Evolutionary conservation across 2,888 invertebrate genomes (phyloP), one percentile per base, ranked within the genome.

Genomic region (Diogma glabrata): DNA sequence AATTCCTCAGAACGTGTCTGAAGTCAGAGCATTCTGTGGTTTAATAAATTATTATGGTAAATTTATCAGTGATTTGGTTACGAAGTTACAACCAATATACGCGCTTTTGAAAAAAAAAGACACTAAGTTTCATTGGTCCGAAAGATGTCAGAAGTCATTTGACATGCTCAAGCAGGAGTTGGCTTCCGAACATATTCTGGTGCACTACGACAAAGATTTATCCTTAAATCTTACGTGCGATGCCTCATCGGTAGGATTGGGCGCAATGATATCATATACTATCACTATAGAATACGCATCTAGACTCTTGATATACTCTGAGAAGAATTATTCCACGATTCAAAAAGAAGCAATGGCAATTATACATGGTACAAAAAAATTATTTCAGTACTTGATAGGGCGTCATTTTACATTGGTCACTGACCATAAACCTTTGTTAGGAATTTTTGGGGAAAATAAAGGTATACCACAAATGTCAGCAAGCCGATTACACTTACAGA

Each of bases 321-420:
- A 56, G 20, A 47, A 40, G 17, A 57, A 55, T 49, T 56, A 57
- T 51, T 54, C 57, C 1, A 55, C 56, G 53, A 58, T 56, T 20
- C 55, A 59, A 22, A 57, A 59, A 24, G 55, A 56, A 36, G 26
- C 57, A 7, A 51, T 56, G 33, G 53, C 57, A 7, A 56, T 58
- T 38, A 23, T 57, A 1, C 56, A 54, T 47, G 57, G 56, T 4
- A 56, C 56, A 33, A 50, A 47, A 40, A 52, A 51, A 23, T 56
- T 56, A 43, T 53, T 54, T 23, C 54, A 54, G n/a, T 57, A 53
- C 17, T 50, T 54, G 8, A 52, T 53, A 28, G 56, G 57, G 1
- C 40, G 47, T 33, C 52, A 54, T 14, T 19, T 57, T 20, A 49
- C 36, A 14, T 51, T 57, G 1, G 54, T 56, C 17, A 57, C 49